phyloP scores from a whole-genome alignment of 2,888 invertebrate genomes.

The Coelinius sp. region DNA sequence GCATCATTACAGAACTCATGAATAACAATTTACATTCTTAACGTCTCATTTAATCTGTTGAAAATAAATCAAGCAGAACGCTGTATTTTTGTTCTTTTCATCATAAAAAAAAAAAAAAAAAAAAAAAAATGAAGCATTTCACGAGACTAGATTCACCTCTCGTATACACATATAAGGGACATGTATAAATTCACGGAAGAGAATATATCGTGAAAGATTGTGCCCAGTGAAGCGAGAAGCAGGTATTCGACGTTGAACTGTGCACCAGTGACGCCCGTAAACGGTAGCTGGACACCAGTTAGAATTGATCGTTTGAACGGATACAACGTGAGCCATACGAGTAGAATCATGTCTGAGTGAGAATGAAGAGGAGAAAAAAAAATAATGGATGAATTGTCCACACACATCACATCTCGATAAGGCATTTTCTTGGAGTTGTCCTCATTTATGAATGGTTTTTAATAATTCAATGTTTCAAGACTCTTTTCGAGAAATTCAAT shows the following conservation, averaged over 20 bases:
- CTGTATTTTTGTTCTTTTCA: not conserved
- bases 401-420: slow-evolving; percentile 32
- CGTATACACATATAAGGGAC: slow-evolving; percentile 16
- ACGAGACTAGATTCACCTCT: slow-evolving; percentile 2
- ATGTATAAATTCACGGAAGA: slow-evolving; percentile 35
- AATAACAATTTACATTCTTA: not conserved
- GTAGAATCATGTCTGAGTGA: not conserved
- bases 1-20: not conserved
- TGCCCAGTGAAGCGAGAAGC: slow-evolving; percentile 38
- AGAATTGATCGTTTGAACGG: slow-evolving; percentile 37
- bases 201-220: slow-evolving; percentile 30
- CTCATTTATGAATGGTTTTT: slow-evolving; percentile 1
- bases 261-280: slow-evolving; percentile 40
- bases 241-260: slow-evolving; percentile 36
- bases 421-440: slow-evolving; percentile 31
- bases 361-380: slow-evolving; percentile 7
- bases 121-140: not conserved
- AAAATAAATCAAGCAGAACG: not conserved
- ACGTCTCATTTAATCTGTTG: not conserved
- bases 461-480: slow-evolving; percentile 27
- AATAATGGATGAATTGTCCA: slow-evolving; percentile 6
- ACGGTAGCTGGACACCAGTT: slow-evolving; percentile 27
- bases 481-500: slow-evolving; percentile 26
- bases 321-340: slow-evolving; percentile 26
- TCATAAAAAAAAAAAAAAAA: too few species aligned